Evolutionary conservation across 2,113 vertebrate species (phyloP).

Genomic region (Nothoprocta perdicaria): DNA sequence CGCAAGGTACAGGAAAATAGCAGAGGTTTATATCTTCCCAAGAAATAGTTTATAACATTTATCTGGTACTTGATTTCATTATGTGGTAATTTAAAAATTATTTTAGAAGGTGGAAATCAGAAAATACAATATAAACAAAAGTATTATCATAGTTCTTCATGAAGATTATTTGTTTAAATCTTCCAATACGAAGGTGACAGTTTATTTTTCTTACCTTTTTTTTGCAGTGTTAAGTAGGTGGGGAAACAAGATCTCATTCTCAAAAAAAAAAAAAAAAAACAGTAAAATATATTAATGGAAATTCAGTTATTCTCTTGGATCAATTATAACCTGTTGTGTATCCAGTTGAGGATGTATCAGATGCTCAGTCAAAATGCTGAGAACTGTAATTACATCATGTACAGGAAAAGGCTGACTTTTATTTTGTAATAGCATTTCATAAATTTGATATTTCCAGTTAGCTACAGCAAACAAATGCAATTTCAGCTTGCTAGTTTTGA

Average conservation of each 20-base stretch:
- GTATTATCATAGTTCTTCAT: not conserved
- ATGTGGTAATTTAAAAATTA: not conserved
- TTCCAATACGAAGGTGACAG: not conserved
- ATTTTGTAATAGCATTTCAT: not conserved
- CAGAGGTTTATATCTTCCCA: not conserved
- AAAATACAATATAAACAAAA: not conserved
- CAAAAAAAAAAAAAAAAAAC: not conserved
- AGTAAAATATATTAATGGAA: not conserved
- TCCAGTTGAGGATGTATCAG: not conserved
- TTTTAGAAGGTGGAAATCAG: not conserved
- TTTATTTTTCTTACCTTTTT: not conserved
- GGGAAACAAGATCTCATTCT: not conserved
- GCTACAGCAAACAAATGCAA: not conserved
- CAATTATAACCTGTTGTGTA: accelerated
- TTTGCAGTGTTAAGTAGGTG: not conserved
- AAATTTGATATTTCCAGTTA: not conserved
- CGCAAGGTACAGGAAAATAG: not conserved
- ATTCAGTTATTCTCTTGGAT: not conserved
- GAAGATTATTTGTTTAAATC: not conserved
- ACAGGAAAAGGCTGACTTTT: slow-evolving; percentile 13
- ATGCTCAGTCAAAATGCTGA: not conserved
- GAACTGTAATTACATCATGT: not conserved
- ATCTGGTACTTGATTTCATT: not conserved
- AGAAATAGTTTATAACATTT: not conserved
- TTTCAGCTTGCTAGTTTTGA: not conserved